Base-by-base conservation (phyloP, 2,888 invertebrate genomes). In the Lithophane semibrunnea region DNA sequence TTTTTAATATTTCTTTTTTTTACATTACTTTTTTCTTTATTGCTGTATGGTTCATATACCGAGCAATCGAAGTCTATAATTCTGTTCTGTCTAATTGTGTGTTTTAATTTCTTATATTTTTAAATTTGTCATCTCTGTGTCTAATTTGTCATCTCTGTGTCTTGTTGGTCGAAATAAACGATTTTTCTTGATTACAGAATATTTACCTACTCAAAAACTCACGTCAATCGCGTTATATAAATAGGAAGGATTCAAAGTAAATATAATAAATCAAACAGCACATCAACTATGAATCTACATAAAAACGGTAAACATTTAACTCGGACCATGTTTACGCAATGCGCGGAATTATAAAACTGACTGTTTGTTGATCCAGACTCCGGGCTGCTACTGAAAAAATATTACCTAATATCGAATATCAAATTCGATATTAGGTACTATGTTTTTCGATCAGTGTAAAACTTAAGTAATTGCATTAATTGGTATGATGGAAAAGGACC, bases 291-390 rank as follows among this genome's bases (percentile, higher is more conserved):
- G 29, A 69, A 78, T 70, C 13, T 64, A 64, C 69, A 69, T 64
- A 58, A 58, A 56, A 78, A 69, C 56, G 63, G 69, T 77, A 78
- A 78, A 78, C 77, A 78, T 70, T 77, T 78, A 70, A 64, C 64
- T 44, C 13, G 16, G 7, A 1, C 56, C 21, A 49, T 77, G 63
- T 78, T 77, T 78, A 70, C 70, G 63, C 29, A 68, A 77, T 56
- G 29, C 18, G 29, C 63, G 42, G 63, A 58, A 29, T 64, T 70
- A 49, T 64, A 56, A 42, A 56, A 56, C 63, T 47, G 37, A 54
- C 42, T 47, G 42, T 42, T 21, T 64, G 42, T 61, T 76, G 52
- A 77, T 66, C 29, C 29, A 29, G n/a, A n/a, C n/a, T n/a, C n/a
- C n/a, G n/a, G n/a, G n/a, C n/a, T n/a, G 29, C 29, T 29, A n/a